These are phyloP conservation scores for Caranx melampygus DNA, from an alignment of 2,113 vertebrate genomes.

Conservation along the genomic window DNA sequence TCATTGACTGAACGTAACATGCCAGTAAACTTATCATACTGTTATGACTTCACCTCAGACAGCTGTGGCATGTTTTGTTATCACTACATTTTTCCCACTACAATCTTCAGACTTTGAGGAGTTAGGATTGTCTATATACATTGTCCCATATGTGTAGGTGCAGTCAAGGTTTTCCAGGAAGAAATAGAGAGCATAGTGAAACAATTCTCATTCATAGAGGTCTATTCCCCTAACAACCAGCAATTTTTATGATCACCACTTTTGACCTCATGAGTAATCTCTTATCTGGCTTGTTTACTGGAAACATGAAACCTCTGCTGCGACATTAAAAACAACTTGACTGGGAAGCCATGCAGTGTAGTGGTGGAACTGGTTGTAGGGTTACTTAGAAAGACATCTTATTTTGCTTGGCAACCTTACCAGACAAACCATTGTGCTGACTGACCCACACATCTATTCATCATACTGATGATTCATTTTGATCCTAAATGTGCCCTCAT, in stretches of 20 bases:
- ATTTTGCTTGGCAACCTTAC: background rate
- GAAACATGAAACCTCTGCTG: background rate
- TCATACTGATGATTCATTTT: background rate
- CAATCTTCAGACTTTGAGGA: background rate
- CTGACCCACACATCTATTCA: background rate
- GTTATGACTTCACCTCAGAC: background rate
- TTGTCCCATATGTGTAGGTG: too few species aligned
- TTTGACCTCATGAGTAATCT: background rate
- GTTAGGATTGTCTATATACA: background rate
- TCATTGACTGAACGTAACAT: background rate
- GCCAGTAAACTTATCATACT: background rate
- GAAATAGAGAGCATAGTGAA: background rate
- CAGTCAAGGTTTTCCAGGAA: conserved; percentile 9
- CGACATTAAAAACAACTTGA: background rate
- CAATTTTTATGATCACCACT: background rate
- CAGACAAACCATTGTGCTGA: background rate
- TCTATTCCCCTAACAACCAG: background rate
- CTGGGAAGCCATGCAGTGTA: too few species aligned
- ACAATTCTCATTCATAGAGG: background rate
- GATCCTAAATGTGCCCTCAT: too few species aligned
- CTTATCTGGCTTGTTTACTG: conserved; percentile 2
- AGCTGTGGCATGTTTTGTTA: background rate
- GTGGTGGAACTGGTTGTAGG: conserved; percentile 4
- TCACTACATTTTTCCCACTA: background rate
- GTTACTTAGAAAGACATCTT: background rate